Base-by-base conservation (phyloP, 1,140 invertebrate genomes). In the Zaprionus africanus region DNA sequence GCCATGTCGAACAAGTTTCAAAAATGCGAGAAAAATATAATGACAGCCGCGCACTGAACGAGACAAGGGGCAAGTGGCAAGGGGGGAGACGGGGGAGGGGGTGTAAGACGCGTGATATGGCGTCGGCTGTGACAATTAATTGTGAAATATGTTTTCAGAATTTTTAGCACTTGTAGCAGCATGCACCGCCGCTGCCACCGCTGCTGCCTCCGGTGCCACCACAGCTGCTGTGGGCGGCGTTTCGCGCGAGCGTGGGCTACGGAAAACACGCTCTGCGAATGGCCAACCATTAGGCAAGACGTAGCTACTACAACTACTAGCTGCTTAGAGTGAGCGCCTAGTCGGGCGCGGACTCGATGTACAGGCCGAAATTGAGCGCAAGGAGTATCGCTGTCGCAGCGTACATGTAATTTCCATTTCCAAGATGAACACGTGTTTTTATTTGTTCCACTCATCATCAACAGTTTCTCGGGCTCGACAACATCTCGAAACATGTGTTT, bases 101-200 rank as follows among this genome's bases (percentile, higher is more conserved):
- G 24, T 43, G 66, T 64, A 67, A 17, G 46, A 46, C n/a, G 34
- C 15, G 7, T 36, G 63, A 26, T 24, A 56, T 54, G 53, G 59
- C 72, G 62, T 73, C 65, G 62, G 61, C 76, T 77, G 78, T 82
- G 88, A 91, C 87, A 91, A 91, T 91, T 91, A 91, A 91, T 91
- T 91, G 81, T 91, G 79, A 91, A 88, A 91, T 91, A 87, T 91
- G 88, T 91, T 88, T 91, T 87, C 76, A 76, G 64, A 85, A 88
- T 91, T 88, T 91, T 88, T 87, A 88, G 85, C 85, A 88, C 85
- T 90, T 88, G 85, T 88, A 90, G 71, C 74, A 46, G 85, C 81
- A 90, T 90, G 85, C 85, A 24, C 11, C 12, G 41, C 41, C 41
- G 15, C 5, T 5, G 41, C 41, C 41, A n/a, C 1, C 11, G 12